Evolutionary conservation across 2,113 vertebrate genomes (phyloP), one percentile per base, ranked within the genome.

Genomic region (Istiophorus platypterus): DNA sequence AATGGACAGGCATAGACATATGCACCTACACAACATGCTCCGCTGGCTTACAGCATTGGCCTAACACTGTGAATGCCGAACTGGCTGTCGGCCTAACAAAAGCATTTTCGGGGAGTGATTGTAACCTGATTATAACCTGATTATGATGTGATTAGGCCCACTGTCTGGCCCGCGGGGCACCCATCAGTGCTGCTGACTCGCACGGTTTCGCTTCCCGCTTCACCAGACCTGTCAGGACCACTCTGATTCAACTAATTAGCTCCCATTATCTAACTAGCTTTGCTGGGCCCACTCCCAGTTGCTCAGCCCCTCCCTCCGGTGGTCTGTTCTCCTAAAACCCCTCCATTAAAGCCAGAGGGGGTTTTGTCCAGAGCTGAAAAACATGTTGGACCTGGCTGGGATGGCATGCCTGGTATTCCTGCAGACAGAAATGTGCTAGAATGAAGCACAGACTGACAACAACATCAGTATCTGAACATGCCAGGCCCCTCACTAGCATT

Each of bases 171-270:
- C 4, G 62, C 68, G 20, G 78, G 84, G 84, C 81, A 76, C 63
- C 76, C 89, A 85, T 78, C 75, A 66, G 79, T 76, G 78, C 76
- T 92, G 92, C 92, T 93, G 92, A 93, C 90, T 89, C 81, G 59
- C 61, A 66, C 52, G 31, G 77, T 92, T 92, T 90, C 75, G 41
- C 5, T 82, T 89, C 83, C 88, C 88, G 90, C 92, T 89, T 91
- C 90, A 92, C 78, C 91, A 89, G 75, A 90, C 85, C 91, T 88
- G 92, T 93, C 92, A 92, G 88, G 59, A 90, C 20, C 1, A 24
- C 58, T 93, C 73, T 29, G 78, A 85, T 89, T 91, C 91, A 92
- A 85, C 80, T 81, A 91, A 92, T 92, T 90, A 85, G 72, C 82
- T 42, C 76, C 91, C 84, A 83, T 92, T 92, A 92, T 92, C 81